phyloP scores from a whole-genome alignment of 2,113 vertebrate genomes.

The Laticauda colubrina region DNA sequence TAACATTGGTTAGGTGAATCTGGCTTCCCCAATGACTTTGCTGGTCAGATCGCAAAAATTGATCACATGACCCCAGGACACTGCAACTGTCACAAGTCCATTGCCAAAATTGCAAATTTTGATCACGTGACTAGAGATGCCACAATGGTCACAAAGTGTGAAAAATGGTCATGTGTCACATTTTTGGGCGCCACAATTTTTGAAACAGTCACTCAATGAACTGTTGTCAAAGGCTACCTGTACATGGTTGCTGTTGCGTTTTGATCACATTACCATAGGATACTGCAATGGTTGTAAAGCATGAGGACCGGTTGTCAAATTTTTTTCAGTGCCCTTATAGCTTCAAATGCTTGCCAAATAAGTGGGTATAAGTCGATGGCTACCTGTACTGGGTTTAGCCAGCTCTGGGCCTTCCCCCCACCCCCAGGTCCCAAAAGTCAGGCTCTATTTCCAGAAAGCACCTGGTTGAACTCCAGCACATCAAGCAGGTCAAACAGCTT shows the following conservation, averaged over 20 bases:
- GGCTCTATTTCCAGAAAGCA: slow-evolving; percentile 22
- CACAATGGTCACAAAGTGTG: too few relatives aligned
- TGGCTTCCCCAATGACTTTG: not conserved
- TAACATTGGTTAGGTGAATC: not conserved
- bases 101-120: not conserved
- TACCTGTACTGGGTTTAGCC: not conserved
- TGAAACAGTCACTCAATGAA: too few relatives aligned
- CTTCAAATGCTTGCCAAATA: too few relatives aligned
- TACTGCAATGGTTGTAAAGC: too few relatives aligned
- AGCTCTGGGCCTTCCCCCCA: not conserved
- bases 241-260: not conserved
- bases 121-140: not conserved
- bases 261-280: not conserved
- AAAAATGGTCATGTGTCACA: too few relatives aligned
- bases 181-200: too few relatives aligned
- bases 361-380: too few relatives aligned
- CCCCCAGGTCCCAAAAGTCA: not conserved
- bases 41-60: not conserved
- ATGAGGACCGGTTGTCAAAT: too few relatives aligned
- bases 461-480: slow-evolving; percentile 83
- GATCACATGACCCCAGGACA: not conserved
- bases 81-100: not conserved
- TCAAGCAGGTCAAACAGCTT: slow-evolving; percentile 83
- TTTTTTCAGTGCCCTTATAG: too few relatives aligned
- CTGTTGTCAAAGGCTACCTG: too few relatives aligned